These are phyloP conservation scores for Anableps anableps DNA, from an alignment of 2,797 vertebrate genomes.

Conservation along the genomic window DNA sequence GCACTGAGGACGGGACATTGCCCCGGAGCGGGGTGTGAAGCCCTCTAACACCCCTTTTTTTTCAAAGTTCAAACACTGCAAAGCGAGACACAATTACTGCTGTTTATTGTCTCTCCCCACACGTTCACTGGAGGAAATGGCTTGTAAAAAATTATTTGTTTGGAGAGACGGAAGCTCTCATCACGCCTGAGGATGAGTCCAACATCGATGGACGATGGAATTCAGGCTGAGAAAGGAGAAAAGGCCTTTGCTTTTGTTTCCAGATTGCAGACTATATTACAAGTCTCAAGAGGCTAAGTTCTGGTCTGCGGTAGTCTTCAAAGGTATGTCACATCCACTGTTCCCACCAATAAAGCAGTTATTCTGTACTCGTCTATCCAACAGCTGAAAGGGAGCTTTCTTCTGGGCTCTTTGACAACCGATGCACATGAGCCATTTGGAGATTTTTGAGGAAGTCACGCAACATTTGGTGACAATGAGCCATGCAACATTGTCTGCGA, in stretches of 20 bases:
- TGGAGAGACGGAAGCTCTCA: conserved; percentile 51
- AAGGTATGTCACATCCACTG: conserved; percentile 46
- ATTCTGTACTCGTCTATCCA: conserved; percentile 36
- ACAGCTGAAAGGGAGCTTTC: conserved; percentile 38
- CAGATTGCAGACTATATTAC: neutral
- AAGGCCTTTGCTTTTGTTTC: conserved; percentile 18
- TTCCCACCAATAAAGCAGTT: conserved; percentile 57
- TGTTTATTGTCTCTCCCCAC: conserved; percentile 75
- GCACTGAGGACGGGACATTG: conserved; percentile 32
- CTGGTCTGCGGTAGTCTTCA: conserved; percentile 39
- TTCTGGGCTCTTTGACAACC: conserved; percentile 42
- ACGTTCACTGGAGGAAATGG: conserved; percentile 65
- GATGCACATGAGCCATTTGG: conserved; percentile 38
- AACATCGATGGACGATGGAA: conserved; percentile 18
- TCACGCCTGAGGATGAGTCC: conserved; percentile 29
- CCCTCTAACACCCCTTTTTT: conserved; percentile 30
- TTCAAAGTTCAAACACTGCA: conserved; percentile 45
- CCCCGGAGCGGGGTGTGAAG: conserved; percentile 37
- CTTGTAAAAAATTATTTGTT: conserved; percentile 75
- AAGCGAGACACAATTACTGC: conserved; percentile 67
- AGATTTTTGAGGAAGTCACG: conserved; percentile 54
- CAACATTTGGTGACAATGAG: conserved; percentile 68
- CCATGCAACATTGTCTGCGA: conserved; percentile 39
- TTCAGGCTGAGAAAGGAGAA: neutral
- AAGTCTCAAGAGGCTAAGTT: conserved; percentile 26